These are phyloP conservation scores for Amyelois transitella DNA, from an alignment of 1,140 invertebrate species.

Conservation along the genomic window DNA sequence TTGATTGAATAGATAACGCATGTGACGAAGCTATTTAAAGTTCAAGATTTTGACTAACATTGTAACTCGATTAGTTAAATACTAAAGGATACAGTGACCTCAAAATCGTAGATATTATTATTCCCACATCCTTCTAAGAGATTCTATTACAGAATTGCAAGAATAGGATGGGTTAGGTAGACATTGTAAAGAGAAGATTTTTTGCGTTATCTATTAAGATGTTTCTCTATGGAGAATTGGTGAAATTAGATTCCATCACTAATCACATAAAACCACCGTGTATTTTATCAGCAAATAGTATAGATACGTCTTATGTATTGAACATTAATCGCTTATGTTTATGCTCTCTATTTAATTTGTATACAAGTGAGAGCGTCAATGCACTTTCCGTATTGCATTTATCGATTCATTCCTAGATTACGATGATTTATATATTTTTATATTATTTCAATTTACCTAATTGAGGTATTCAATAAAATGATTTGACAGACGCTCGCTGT, in stretches of 20 bases:
- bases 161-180: neutral
- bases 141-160: too few species aligned
- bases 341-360: constrained; percentile 11
- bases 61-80: neutral
- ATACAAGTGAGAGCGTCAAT: constrained; percentile 2
- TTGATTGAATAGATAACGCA: neutral
- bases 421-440: constrained; percentile 27
- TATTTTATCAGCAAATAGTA: neutral
- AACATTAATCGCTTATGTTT: neutral
- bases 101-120: too few species aligned
- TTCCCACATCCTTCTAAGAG: too few species aligned
- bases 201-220: neutral
- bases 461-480: constrained; percentile 26
- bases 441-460: constrained; percentile 30
- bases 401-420: constrained; percentile 30
- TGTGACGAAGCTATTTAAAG: neutral
- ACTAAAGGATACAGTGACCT: too few species aligned
- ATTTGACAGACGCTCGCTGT: too few species aligned
- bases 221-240: neutral
- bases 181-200: neutral
- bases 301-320: neutral
- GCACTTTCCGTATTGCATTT: constrained; percentile 21
- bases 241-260: neutral
- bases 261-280: too few species aligned
- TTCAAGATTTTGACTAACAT: neutral